A percentile compares a stretch with the other conserved stretches of the same genome.
Evolutionary conservation across 2,113 vertebrate species (phyloP).

Genomic region (Aspiorhynchus laticeps): DNA sequence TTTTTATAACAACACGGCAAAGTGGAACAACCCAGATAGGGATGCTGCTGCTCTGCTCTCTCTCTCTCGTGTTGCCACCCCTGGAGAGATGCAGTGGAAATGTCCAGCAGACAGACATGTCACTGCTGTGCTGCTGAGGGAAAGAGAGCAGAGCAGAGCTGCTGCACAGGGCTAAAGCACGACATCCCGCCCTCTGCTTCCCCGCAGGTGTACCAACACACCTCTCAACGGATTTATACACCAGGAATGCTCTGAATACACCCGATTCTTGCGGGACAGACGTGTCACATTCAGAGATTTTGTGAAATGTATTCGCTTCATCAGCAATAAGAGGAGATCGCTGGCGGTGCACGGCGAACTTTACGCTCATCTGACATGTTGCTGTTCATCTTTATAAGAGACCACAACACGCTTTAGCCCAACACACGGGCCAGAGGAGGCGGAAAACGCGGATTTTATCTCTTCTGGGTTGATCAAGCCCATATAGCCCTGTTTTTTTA

Average conservation of each 20-base stretch:
- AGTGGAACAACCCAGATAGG: constrained; percentile 35
- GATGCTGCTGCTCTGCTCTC: constrained; percentile 54
- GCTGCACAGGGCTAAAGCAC: constrained; percentile 70
- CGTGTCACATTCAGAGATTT: background rate
- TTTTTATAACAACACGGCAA: background rate
- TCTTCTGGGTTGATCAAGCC: background rate
- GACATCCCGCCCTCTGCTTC: constrained; percentile 44
- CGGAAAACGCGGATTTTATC: constrained; percentile 5
- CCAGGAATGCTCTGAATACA: background rate
- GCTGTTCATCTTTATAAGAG: constrained; percentile 66
- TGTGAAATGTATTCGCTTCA: background rate
- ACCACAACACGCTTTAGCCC: constrained; percentile 73
- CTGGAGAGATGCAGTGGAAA: constrained; percentile 73
- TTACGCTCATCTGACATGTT: constrained; percentile 79
- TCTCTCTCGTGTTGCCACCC: constrained; percentile 50
- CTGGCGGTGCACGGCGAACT: constrained; percentile 72
- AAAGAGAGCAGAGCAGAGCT: constrained; percentile 62
- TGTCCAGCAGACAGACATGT: constrained; percentile 77
- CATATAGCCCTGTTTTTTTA: background rate
- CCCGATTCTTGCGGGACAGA: background rate
- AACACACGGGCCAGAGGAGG: constrained; percentile 71
- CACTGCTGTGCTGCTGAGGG: constrained; percentile 71
- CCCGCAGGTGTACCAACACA: constrained; percentile 58
- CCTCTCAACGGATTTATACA: constrained; percentile 39
- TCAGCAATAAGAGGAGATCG: constrained; percentile 35